Evolutionary conservation across 2,888 invertebrate species (phyloP).

Genomic region (Nyleta sp.): DNA sequence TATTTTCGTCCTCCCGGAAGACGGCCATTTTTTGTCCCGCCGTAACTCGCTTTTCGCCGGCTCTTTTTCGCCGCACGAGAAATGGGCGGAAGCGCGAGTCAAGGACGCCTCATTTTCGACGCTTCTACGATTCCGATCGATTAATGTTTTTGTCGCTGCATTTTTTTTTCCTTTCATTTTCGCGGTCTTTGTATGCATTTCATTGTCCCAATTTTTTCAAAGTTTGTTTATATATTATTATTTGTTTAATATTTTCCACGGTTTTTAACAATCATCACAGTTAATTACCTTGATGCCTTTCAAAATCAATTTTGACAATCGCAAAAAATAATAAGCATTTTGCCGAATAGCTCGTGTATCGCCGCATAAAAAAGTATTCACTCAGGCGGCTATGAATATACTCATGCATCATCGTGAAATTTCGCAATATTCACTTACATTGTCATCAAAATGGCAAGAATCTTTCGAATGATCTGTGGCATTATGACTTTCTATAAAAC

Average conservation of each 20-base stretch:
- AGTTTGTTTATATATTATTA: no score
- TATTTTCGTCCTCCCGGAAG: conserved; percentile 35
- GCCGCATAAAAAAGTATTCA: conserved; percentile 15
- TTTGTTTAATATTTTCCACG: conserved; percentile 17
- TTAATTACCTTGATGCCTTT: conserved; percentile 22
- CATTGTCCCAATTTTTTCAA: no score
- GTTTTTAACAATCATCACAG: conserved; percentile 30
- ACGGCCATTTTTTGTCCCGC: conserved; percentile 1
- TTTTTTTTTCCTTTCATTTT: no score
- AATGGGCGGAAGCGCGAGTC: conserved; percentile 26
- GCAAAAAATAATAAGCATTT: conserved; percentile 3
- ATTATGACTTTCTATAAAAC: conserved; percentile 60
- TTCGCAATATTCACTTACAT: conserved; percentile 46
- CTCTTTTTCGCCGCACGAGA: background rate
- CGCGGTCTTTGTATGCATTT: no score
- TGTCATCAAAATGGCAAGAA: conserved; percentile 52
- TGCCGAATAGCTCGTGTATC: background rate
- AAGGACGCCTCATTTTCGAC: background rate
- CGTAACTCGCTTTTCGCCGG: background rate
- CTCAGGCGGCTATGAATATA: conserved; percentile 14
- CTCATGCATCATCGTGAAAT: conserved; percentile 39
- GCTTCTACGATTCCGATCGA: no score
- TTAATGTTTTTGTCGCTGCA: no score
- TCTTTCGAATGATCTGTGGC: conserved; percentile 60
- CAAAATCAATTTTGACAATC: conserved; percentile 11